phyloP scores from a whole-genome alignment of 1,140 invertebrate genomes.

The Bombyx mandarina region DNA sequence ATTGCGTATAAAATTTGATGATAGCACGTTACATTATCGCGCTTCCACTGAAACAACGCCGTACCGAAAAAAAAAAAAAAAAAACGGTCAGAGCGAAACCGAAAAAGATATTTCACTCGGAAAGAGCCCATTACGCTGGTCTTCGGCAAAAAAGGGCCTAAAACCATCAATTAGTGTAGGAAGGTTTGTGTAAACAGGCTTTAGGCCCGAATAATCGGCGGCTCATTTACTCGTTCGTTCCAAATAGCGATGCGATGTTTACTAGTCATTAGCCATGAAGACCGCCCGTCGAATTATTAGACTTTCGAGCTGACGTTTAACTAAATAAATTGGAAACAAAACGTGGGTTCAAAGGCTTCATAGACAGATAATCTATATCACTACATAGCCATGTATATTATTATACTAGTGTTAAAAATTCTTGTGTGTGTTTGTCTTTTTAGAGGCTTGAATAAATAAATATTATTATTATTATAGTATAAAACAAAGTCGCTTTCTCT shows the following conservation, averaged over 20 bases:
- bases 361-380: too few species aligned
- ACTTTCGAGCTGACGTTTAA: neutral
- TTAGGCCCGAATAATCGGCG: constrained; percentile 42
- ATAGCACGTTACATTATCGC: neutral
- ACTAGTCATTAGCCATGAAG: constrained; percentile 56
- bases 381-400: too few species aligned
- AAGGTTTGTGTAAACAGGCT: constrained; percentile 39
- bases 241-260: constrained; percentile 35
- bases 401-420: too few species aligned
- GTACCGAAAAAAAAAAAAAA: constrained; percentile 17
- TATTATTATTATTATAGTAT: too few species aligned
- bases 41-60: neutral
- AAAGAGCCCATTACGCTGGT: constrained; percentile 51
- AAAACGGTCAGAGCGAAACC: constrained; percentile 26
- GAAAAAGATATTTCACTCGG: constrained; percentile 54
- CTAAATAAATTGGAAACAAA: too few species aligned
- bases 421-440: too few species aligned
- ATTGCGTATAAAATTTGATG: too few species aligned
- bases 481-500: too few species aligned
- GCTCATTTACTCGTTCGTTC: constrained; percentile 36
- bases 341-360: too few species aligned
- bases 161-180: constrained; percentile 51
- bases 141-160: constrained; percentile 43
- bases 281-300: constrained; percentile 15
- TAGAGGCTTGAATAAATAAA: too few species aligned